Evolutionary conservation across 1,140 invertebrate genomes (phyloP), one percentile per base, ranked within the genome.

Genomic region (Eriocheir sinensis): DNA sequence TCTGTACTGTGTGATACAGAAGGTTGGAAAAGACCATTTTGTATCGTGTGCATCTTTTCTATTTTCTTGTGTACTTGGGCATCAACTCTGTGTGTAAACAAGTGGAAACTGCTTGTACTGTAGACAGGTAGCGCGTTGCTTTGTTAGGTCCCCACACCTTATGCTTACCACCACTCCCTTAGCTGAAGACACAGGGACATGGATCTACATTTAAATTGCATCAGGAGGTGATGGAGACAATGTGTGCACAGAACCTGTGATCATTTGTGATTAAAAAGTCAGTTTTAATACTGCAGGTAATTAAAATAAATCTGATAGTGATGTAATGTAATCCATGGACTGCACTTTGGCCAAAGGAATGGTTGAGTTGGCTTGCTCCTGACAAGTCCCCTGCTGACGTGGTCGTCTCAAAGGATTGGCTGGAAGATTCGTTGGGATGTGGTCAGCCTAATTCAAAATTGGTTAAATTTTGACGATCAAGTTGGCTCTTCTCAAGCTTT

Each of bases 61-160:
- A 92, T 92, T 92, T 89, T 48, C 83, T 48, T 44, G 36, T 81
- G 80, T 85, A 48, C 48, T 85, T 85, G 30, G 41, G 79, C 81
- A 92, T 53, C 79, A 85, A 92, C 48, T 85, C 15, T 91, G n/a
- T 38, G 36, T 90, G 89, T 91, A 53, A 91, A 91, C 89, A 85
- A 38, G 36, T 91, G 94, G 89, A 94, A 72, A 94, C 89, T 90
- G 86, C 88, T 94, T 91, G 81, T 83, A 83, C 89, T 94, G 94
- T 91, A 94, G 89, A 79, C 94, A 94, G 94, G 94, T 94, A 94
- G 94, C 86, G 90, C 86, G 48, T 94, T 94, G 94, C 94, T 94
- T 94, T 30, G 32, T 89, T 89, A 91, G 83, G 80, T 89, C 89
- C 83, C 83, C 32, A 86, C 89, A 91, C 94, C 36, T 72, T 94